Evolutionary conservation across 2,797 vertebrate species (phyloP).

Genomic region (Manis pentadactyla): DNA sequence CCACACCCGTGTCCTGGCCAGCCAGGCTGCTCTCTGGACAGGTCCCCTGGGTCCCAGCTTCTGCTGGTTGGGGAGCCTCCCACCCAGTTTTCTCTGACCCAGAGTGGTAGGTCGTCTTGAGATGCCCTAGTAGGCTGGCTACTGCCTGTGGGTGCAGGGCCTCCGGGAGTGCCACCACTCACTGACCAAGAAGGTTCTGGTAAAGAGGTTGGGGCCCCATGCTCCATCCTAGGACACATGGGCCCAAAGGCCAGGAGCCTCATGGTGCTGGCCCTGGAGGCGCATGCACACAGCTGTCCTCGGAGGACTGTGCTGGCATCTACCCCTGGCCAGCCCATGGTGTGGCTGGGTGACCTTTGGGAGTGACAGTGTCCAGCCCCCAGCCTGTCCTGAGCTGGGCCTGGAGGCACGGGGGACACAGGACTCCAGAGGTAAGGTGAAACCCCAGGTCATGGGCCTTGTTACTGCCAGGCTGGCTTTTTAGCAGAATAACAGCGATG

Average conservation of each 20-base stretch:
- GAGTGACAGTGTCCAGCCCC: not conserved
- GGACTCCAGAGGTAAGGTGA: not conserved
- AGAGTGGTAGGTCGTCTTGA: rapidly evolving
- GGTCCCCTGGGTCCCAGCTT: not conserved
- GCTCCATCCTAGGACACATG: not conserved
- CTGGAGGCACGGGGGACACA: not conserved
- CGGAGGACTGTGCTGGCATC: not conserved
- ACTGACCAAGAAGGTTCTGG: not conserved
- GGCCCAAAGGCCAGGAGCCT: not conserved
- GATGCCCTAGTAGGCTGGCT: not conserved
- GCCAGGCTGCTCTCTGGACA: not conserved
- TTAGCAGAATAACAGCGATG: not conserved
- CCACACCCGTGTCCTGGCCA: not conserved
- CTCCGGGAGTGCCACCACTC: not conserved
- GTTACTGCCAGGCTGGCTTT: not conserved
- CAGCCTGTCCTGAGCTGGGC: not conserved
- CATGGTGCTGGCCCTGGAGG: not conserved
- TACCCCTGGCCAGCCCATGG: rapidly evolving
- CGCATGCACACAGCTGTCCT: not conserved
- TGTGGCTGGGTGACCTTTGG: not conserved
- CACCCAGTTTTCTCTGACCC: not conserved
- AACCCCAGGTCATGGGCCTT: not conserved
- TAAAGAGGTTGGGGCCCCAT: not conserved
- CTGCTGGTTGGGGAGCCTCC: not conserved
- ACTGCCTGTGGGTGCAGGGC: not conserved